Evolutionary conservation across 2,888 invertebrate genomes (phyloP), one percentile per base, ranked within the genome.

Genomic region (Tiphia femorata): DNA sequence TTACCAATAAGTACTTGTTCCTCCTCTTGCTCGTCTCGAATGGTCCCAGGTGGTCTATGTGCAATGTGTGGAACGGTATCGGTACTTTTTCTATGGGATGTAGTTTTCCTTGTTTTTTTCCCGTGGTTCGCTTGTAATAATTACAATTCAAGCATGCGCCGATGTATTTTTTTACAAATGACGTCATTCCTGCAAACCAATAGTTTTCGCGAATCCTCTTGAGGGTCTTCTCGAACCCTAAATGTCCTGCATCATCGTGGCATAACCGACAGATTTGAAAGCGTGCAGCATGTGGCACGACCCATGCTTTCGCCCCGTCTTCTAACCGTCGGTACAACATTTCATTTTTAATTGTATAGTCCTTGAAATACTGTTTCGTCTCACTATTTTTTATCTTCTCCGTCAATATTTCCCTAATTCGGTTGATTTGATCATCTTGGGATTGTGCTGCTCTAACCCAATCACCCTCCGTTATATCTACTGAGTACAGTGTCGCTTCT

Each of bases 11-110:
- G 10, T 43, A 51, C 1, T 51, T 43, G 2, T 43, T 27, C 0
- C 10, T 12, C 1, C 25, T 25, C 6, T 8, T 8, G 25, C 25
- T 25, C 6, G 25, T 25, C 8, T 25, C 25, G 8, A 25, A 51
- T 0, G 50, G 43, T 1, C 37, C 50, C 2, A 43, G 43, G 10
- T 51, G 50, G 10, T 43, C 50, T 0, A 51, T n/a, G 12, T 49
- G 33, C 1, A 42, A 0, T 0, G 49, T 41, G 2, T 49, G 33
- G 3, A 49, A 42, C 1, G 20, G 50, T 1, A 35, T 5, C 14
- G 37, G 25, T 2, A 14, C 1, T 20, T 51, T 51, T 1, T 43
- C 25, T 1, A 51, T 37, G 0, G 6, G 14, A 2, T 51, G 20
- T 1, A 51, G 2, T 1, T 51, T 43, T 1, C 51, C 25, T 10